Conservation (phyloP, 2,113 vertebrate genomes). For the Antechinus flavipes region DNA sequence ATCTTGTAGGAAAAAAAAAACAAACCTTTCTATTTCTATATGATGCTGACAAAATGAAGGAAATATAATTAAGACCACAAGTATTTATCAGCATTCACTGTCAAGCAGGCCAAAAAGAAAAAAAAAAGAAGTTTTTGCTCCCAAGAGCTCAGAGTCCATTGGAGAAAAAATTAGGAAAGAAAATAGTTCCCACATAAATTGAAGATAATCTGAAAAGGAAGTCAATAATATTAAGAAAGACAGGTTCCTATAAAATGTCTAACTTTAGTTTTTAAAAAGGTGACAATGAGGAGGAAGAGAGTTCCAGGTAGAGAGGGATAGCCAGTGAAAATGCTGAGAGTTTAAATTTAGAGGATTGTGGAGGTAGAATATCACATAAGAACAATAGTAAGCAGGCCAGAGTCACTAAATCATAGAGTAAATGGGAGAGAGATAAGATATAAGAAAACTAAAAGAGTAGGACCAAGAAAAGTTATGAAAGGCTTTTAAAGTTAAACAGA, state of each 20-base stretch:
- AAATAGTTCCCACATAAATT: not conserved
- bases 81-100: not conserved
- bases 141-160: not conserved
- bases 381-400: not conserved
- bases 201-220: not conserved
- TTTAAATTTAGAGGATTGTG: not conserved
- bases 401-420: not conserved
- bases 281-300: not conserved
- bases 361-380: not conserved
- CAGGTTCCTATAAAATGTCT: not conserved
- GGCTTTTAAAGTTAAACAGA: not conserved
- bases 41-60: not conserved
- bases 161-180: not conserved
- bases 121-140: not conserved
- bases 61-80: not conserved
- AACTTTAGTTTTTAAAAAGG: not conserved
- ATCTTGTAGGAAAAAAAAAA: not conserved
- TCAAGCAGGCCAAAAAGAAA: not conserved
- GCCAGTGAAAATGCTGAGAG: not conserved
- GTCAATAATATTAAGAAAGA: not conserved
- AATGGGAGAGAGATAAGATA: not conserved
- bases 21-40: not conserved
- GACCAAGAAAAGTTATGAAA: not conserved
- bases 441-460: not conserved
- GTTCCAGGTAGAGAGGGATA: not conserved